Evolutionary conservation across 2,888 invertebrate genomes (phyloP).

Genomic region (Thereva nobilitata): DNA sequence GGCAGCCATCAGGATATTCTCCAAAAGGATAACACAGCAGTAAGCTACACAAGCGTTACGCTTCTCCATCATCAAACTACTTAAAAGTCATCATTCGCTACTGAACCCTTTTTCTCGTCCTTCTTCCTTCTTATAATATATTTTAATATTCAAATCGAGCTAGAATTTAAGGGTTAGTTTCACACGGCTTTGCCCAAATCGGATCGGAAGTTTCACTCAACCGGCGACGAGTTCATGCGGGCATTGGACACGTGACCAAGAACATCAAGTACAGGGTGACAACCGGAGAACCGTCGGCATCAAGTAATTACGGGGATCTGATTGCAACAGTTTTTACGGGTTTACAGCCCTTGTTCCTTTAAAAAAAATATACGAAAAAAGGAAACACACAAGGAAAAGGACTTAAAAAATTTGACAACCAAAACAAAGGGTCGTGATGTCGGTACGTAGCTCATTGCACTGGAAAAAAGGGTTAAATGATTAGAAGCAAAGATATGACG

Average conservation of each 20-base stretch:
- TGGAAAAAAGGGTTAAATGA: constrained; percentile 31
- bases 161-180: constrained; percentile 38
- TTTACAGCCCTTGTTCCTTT: constrained; percentile 4
- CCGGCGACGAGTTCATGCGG: constrained; percentile 45
- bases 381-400: neutral
- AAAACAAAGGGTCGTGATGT: constrained; percentile 23
- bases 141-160: constrained; percentile 22
- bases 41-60: too few relatives aligned
- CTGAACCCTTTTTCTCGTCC: too few relatives aligned
- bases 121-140: too few relatives aligned
- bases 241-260: constrained; percentile 46
- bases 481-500: constrained; percentile 18
- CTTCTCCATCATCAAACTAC: too few relatives aligned
- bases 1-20: too few relatives aligned
- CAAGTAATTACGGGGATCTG: constrained; percentile 30
- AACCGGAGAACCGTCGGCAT: constrained; percentile 11
- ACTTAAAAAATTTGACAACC: constrained; percentile 22
- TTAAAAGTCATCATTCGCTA: too few relatives aligned
- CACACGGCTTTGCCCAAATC: constrained; percentile 44
- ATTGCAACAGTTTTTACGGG: constrained; percentile 32
- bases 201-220: constrained; percentile 46
- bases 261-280: constrained; percentile 23
- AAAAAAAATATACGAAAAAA: too few relatives aligned
- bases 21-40: too few relatives aligned
- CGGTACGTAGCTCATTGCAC: constrained; percentile 1